phyloP scores from a whole-genome alignment of 2,888 invertebrate species.

The Chrysomela aeneicollis region DNA sequence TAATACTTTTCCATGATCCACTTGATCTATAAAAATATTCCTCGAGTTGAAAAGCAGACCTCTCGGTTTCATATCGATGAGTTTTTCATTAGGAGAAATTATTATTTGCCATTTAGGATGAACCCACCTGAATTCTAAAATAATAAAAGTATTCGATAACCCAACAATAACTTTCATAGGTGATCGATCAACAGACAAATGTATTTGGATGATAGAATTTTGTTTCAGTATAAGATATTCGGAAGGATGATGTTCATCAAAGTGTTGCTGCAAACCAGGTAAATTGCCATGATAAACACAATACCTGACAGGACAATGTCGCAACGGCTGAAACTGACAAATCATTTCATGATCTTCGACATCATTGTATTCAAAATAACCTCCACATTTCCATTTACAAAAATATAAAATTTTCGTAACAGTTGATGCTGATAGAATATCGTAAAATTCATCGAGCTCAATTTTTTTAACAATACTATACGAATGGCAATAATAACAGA shows the following conservation, averaged over 20 bases:
- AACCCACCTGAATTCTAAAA: not conserved
- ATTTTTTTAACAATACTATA: not conserved
- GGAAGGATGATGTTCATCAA: not conserved
- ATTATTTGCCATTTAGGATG: not conserved
- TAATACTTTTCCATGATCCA: not conserved
- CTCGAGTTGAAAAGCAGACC: not conserved
- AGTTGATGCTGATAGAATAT: not conserved
- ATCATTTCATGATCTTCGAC: not conserved
- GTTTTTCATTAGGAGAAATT: not conserved
- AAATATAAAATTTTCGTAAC: not conserved
- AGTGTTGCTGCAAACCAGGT: not conserved
- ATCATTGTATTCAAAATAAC: not conserved
- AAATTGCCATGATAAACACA: not conserved
- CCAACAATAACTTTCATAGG: not conserved
- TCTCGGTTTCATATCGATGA: not conserved
- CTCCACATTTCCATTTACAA: not conserved
- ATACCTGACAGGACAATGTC: not conserved
- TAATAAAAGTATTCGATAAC: not conserved
- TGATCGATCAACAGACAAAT: not conserved
- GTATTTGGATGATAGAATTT: not conserved
- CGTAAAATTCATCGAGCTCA: not conserved
- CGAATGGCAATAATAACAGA: not conserved
- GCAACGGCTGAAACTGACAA: not conserved
- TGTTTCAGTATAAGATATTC: not conserved
- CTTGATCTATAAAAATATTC: not conserved